Conservation (phyloP, 2,113 vertebrate genomes). For the Otocyon megalotis region DNA sequence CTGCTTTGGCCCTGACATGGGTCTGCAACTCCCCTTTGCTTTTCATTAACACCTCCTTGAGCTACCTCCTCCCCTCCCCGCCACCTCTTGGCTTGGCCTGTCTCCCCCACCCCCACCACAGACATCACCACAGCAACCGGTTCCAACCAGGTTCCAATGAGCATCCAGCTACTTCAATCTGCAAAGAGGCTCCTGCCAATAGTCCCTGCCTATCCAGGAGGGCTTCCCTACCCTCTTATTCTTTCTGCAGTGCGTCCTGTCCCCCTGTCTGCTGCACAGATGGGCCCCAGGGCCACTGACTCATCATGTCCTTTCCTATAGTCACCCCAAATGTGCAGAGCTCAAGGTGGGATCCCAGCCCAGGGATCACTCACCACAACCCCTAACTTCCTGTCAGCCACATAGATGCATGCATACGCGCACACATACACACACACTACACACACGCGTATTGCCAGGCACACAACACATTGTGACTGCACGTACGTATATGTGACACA, state of each 20-base stretch:
- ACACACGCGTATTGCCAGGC: background rate
- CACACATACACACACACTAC: background rate
- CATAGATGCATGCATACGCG: background rate
- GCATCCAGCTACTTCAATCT: constrained; percentile 48
- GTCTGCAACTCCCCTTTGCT: constrained; percentile 30
- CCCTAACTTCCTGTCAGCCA: background rate
- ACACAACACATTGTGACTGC: background rate
- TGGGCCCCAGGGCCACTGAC: background rate
- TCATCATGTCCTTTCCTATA: background rate
- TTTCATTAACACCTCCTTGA: constrained; percentile 77
- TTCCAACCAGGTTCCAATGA: constrained; percentile 54
- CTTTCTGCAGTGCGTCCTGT: background rate
- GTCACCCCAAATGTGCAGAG: background rate
- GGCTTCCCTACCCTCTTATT: background rate
- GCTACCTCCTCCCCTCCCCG: constrained; percentile 31
- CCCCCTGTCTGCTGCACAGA: background rate
- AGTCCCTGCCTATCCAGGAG: background rate
- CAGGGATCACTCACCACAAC: background rate
- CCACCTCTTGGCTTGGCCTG: constrained; percentile 57
- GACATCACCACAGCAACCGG: constrained; percentile 75
- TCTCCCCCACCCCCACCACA: background rate
- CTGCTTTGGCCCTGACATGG: constrained; percentile 54
- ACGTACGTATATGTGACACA: background rate
- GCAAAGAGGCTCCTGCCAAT: constrained; percentile 36
- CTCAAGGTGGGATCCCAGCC: background rate